Conservation (phyloP, 2,797 vertebrate genomes). For the Muscicapa striata region DNA sequence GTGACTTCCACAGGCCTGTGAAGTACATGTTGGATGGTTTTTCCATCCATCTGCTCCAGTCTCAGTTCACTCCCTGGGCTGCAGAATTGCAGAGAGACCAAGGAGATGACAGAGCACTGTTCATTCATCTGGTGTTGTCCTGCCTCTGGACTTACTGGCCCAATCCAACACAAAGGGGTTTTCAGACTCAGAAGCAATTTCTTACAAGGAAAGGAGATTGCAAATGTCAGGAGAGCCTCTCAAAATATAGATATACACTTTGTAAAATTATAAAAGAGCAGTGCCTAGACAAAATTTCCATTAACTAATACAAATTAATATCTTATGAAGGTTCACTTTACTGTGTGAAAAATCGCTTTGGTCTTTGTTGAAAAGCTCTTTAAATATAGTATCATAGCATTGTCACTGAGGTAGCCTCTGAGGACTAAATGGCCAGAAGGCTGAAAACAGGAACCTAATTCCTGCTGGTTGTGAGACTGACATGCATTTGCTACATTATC, state of each 20-base stretch:
- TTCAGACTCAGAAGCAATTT: background rate
- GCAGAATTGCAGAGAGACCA: background rate
- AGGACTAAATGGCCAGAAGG: background rate
- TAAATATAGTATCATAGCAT: background rate
- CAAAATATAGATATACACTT: background rate
- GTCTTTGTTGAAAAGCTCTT: background rate
- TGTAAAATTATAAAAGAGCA: background rate
- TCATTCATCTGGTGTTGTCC: background rate
- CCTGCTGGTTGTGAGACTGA: background rate
- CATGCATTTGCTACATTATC: rapidly evolving
- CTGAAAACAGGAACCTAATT: background rate
- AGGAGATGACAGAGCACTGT: background rate
- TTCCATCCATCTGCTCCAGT: background rate
- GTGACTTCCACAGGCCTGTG: background rate
- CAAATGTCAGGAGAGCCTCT: background rate
- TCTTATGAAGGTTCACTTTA: background rate
- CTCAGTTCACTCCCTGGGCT: background rate
- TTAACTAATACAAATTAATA: background rate
- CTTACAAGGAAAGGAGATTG: background rate
- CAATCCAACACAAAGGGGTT: background rate
- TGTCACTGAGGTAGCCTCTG: background rate
- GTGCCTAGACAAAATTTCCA: background rate
- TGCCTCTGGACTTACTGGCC: background rate
- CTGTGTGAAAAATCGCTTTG: background rate
- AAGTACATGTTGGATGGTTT: background rate